Base-by-base conservation (phyloP, 2,113 vertebrate genomes). In the Clupea harengus region DNA sequence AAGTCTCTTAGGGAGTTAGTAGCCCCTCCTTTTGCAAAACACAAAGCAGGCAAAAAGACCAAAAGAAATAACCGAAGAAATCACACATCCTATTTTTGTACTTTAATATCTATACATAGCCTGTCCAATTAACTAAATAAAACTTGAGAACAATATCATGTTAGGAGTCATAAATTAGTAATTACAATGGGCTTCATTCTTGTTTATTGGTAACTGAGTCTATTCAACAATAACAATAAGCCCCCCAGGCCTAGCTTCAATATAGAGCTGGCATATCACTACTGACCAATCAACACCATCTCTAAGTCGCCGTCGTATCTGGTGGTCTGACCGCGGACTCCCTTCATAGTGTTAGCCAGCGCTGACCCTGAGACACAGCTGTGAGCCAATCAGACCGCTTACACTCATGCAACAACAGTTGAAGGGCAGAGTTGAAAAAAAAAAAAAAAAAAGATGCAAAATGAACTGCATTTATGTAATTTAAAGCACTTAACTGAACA, bases 201-300 rank as follows among this genome's bases (percentile, higher is more conserved):
- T 78, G 32, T 78, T 78, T 78, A 78, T 6, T 78, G 72, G 72
- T 39, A 15, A 39, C 72, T 15, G 5, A 39, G 67, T 75, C 67
- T 39, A 75, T 13, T 67, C 60, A 28, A 72, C 28, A 75, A 78
- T 11, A 78, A 3, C 72, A 39, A 39, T 39, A 32, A 15, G 28
- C 72, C 72, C 72, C 39, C 28, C 72, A 78, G 72, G 28, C 72
- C 72, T 78, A 32, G 72, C 72, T 28, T 32, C 44, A 52, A 82
- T 60, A 49, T 60, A 50, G 78, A 39, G 45, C 87, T 91, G 91
- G 92, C 72, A 78, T 91, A 92, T 90, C 92, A 94, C 92, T 94
- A 94, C 94, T 93, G 93, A 92, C 93, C 94, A 95, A 95, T 95
- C 94, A 95, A 93, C 94, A 94, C 94, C 92, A 89, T 93, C 86